Evolutionary conservation across 2,113 vertebrate genomes (phyloP).

Genomic region (Galbula dea): DNA sequence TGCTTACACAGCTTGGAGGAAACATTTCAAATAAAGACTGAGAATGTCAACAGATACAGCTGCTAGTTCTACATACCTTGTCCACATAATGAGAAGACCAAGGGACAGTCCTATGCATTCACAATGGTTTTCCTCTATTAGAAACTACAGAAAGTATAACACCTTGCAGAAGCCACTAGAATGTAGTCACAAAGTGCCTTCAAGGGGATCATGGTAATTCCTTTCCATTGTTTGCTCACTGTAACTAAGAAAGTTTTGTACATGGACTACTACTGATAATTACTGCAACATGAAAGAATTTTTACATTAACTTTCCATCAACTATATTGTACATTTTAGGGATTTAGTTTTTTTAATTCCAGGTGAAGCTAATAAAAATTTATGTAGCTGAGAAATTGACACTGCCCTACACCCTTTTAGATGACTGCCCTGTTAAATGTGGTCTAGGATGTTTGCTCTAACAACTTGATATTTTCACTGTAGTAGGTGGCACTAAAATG

Average conservation of each 20-base stretch:
- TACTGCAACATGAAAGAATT: not conserved
- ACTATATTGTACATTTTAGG: not conserved
- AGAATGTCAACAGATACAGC: not conserved
- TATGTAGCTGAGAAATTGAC: not conserved
- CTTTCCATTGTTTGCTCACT: not conserved
- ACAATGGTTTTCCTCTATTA: not conserved
- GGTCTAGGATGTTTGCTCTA: not conserved
- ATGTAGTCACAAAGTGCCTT: not conserved
- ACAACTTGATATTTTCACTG: accelerated
- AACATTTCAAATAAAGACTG: not conserved
- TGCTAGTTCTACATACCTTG: not conserved
- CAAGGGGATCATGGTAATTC: not conserved
- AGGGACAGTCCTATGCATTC: not conserved
- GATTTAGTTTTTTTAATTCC: not conserved
- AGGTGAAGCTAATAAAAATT: not conserved
- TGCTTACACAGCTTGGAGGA: not conserved
- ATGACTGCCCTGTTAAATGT: not conserved
- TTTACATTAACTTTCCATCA: not conserved
- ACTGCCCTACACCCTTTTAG: not conserved
- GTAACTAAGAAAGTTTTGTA: not conserved
- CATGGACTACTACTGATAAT: not conserved
- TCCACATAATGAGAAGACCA: not conserved
- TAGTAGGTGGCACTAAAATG: not conserved
- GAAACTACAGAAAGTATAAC: not conserved
- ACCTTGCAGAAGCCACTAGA: not conserved